Base-by-base conservation (phyloP, 2,113 vertebrate genomes). In the Candoia aspera region DNA sequence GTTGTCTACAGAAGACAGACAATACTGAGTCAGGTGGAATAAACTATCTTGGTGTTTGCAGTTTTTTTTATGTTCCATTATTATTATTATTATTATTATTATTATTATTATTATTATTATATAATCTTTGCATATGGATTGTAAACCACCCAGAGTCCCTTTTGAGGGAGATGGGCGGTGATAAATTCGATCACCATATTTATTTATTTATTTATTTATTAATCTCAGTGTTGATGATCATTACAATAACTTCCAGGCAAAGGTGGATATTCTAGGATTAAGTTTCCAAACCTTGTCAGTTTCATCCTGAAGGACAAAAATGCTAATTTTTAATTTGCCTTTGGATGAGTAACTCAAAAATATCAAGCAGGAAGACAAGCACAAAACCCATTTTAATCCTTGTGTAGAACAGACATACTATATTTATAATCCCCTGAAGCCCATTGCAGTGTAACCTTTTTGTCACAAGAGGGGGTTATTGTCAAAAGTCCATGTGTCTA, bases 381-480 rank as follows among this genome's bases (percentile, higher is more conserved):
- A 19, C 53, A 90, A 5, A 29, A 37, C 23, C 11, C 23, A 55
- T 29, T 55, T 58, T 58, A 19, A 15, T 24, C n/a, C 6, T 11
- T 33, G 19, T 62, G 17, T 91, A 26, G 17, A 42, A 21, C 26
- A 73, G n/a, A 21, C 33, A 79, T 6, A 29, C n/a, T 24, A 84
- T 73, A 26, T 57, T 79, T 37, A 90, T 13, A 57, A 94, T 94
- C 92, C 95, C 10, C 13, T 84, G 15, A 0, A 88, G 86, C 84
- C 68, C 24, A 0, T 11, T 95, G 96, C 93, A 94, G 88, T 26
- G 55, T 23, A 93, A 24, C 84, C 6, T 13, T 53, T 9, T 0
- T 8, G 88, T 93, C 97, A 91, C 95, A 91, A 87, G 97, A 68
- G 96, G 96, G 97, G 91, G 96, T 93, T 94, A 86, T 95, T 91